phyloP scores from a whole-genome alignment of 2,888 invertebrate species.

The Leptura quadrifasciata region DNA sequence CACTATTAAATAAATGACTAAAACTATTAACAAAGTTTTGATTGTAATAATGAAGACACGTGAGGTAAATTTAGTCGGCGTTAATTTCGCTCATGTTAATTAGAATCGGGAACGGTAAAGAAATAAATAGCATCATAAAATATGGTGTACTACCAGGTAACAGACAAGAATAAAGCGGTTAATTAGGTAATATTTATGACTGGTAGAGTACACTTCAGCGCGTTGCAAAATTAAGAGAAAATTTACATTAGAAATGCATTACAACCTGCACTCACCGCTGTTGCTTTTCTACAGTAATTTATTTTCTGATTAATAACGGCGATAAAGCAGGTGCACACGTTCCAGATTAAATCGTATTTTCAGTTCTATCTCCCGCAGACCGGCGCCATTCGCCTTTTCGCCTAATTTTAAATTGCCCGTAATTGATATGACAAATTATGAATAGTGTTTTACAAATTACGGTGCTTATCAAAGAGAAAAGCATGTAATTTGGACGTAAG shows the following conservation, averaged over 20 bases:
- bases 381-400: conserved; percentile 42
- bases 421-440: conserved; percentile 51
- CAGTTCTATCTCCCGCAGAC: conserved; percentile 53
- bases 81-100: conserved; percentile 30
- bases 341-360: conserved; percentile 68
- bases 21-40: too few relatives aligned
- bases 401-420: conserved; percentile 51
- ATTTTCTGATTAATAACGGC: conserved; percentile 69
- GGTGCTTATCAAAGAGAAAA: conserved; percentile 16
- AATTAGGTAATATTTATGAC: conserved; percentile 58
- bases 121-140: conserved; percentile 47
- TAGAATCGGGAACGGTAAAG: conserved; percentile 22
- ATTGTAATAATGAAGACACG: conserved; percentile 1
- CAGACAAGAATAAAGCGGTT: conserved; percentile 56
- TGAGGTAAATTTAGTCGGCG: not conserved
- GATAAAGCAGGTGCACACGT: conserved; percentile 69
- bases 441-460: conserved; percentile 40
- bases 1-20: too few relatives aligned
- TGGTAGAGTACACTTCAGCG: conserved; percentile 41
- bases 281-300: conserved; percentile 67
- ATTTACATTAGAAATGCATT: conserved; percentile 69
- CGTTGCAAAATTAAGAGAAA: conserved; percentile 63
- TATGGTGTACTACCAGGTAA: conserved; percentile 51
- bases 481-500: conserved; percentile 31
- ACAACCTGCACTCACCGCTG: conserved; percentile 63